A percentile compares a stretch with the other conserved stretches of the same genome.
phyloP scores from a whole-genome alignment of 2,113 vertebrate genomes.

The Arenaria interpres region DNA sequence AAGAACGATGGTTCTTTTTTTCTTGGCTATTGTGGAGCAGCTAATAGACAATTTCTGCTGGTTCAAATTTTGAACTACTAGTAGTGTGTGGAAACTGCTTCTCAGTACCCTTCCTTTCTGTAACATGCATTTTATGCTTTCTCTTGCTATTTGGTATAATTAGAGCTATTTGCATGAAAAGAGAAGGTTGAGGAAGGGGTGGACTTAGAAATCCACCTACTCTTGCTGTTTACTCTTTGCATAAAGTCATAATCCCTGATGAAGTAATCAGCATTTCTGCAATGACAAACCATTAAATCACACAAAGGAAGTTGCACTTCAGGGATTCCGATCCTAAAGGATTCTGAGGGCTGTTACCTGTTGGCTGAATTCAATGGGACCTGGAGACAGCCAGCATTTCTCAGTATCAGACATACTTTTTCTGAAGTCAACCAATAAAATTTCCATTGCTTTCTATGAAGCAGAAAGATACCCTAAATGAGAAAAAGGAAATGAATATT shows the following conservation, averaged over 20 bases:
- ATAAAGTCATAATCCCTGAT: conserved; percentile 58
- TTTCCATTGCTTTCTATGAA: conserved; percentile 33
- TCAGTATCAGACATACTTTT: background rate
- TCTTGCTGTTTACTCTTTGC: conserved; percentile 28
- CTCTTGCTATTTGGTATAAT: background rate
- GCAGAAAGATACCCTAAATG: conserved; percentile 12
- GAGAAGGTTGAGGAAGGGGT: background rate
- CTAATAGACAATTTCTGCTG: background rate
- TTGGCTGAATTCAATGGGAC: background rate
- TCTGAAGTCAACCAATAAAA: conserved; percentile 18
- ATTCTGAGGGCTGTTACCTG: background rate
- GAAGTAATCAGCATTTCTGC: conserved; percentile 38
- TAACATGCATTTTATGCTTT: background rate
- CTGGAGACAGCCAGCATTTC: background rate
- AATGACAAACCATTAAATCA: background rate
- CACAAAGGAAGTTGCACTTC: conserved; percentile 22
- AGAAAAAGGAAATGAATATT: conserved; percentile 43
- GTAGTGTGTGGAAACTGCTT: background rate
- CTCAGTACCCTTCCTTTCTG: background rate
- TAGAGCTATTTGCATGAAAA: conserved; percentile 58
- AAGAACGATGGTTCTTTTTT: background rate
- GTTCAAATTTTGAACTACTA: background rate
- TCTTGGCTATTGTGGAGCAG: background rate
- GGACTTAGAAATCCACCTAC: conserved; percentile 30
- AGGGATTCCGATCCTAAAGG: conserved; percentile 8